A percentile compares a stretch with the other conserved stretches of the same genome.
Evolutionary conservation across 2,888 invertebrate species (phyloP).

Genomic region (Spilosoma lubricipeda): DNA sequence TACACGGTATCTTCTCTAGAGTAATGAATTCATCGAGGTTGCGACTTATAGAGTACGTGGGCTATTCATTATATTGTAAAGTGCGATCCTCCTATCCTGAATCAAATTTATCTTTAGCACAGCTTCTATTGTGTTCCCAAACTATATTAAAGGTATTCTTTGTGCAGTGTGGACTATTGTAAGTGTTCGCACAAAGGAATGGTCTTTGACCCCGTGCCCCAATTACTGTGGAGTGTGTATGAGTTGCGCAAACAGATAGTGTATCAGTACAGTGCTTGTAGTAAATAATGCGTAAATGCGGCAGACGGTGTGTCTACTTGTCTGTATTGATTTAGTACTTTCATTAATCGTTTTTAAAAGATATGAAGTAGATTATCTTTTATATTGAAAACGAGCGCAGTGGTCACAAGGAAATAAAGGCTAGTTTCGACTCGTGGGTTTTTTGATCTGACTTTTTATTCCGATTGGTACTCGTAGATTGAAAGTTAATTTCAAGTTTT

Average conservation of each 20-base stretch:
- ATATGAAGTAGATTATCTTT: conserved; percentile 1
- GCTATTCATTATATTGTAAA: neutral
- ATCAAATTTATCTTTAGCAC: neutral
- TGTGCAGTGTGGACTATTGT: conserved; percentile 50
- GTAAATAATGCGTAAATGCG: conserved; percentile 48
- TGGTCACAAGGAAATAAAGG: neutral
- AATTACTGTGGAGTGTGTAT: conserved; percentile 52
- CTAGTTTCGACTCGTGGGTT: neutral
- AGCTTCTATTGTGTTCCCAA: conserved; percentile 40
- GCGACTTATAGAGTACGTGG: neutral
- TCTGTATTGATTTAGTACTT: conserved; percentile 28
- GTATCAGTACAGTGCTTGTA: conserved; percentile 52
- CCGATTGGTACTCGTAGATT: neutral
- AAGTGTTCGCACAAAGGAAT: conserved; percentile 60
- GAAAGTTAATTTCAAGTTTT: neutral
- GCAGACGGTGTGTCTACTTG: conserved; percentile 46
- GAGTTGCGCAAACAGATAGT: conserved; percentile 55
- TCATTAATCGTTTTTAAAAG: conserved; percentile 6
- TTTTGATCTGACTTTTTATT: neutral
- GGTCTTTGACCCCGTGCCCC: conserved; percentile 75
- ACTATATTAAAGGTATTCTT: conserved; percentile 49
- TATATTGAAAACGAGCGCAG: neutral
- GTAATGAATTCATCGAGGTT: neutral
- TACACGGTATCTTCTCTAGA: neutral
- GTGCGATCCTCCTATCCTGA: neutral